Percentiles rank a stretch among this genome's conserved stretches.
Evolutionary conservation across 2,113 vertebrate genomes (phyloP).

Genomic region (Campylomormyrus numenius): DNA sequence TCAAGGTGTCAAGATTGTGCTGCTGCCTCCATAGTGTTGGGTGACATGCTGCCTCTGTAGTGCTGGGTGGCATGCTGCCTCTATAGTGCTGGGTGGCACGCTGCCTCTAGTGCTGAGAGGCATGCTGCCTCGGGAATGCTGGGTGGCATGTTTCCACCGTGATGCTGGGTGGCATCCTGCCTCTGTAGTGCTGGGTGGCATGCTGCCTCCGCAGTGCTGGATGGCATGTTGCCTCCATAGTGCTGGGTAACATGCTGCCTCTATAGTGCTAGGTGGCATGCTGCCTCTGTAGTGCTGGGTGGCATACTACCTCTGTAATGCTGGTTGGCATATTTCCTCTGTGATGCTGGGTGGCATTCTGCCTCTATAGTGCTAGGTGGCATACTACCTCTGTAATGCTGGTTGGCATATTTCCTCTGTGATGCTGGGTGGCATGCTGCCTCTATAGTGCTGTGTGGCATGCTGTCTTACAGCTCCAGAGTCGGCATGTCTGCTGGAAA

Average conservation of each 20-base stretch:
- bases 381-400: neutral
- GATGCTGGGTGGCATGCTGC: neutral
- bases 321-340: neutral
- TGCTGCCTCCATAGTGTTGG: neutral
- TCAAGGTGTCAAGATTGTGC: neutral
- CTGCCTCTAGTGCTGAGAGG: neutral
- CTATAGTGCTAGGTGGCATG: neutral
- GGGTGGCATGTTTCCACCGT: too few species aligned
- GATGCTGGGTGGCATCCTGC: too few species aligned
- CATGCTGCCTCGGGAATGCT: neutral
- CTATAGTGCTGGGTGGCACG: neutral
- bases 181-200: too few species aligned
- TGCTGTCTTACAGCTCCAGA: neutral
- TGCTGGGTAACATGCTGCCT: neutral
- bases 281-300: too few species aligned
- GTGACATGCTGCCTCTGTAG: neutral
- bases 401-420: neutral
- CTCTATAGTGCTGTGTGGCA: neutral
- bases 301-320: neutral
- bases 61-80: neutral
- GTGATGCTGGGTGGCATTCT: neutral
- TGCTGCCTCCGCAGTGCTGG: too few species aligned
- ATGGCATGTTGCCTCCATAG: neutral
- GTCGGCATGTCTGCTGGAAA: neutral
- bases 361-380: neutral